These are phyloP conservation scores for Prunella fulvescens DNA, from an alignment of 2,113 vertebrate genomes.

Conservation along the genomic window DNA sequence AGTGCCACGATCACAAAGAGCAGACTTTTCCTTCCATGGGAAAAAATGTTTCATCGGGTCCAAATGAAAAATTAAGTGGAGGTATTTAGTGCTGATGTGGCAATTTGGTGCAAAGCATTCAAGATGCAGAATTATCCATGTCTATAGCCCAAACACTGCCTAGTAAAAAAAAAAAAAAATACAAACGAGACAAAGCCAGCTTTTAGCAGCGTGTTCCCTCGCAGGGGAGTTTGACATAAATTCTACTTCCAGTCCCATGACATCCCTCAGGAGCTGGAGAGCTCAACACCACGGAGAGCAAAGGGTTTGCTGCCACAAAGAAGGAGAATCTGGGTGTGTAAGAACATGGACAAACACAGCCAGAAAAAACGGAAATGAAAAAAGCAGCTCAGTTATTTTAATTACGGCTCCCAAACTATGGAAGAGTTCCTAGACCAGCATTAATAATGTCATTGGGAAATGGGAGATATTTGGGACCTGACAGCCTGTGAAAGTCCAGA, in stretches of 20 bases:
- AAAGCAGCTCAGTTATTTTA: not conserved
- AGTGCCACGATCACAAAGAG: constrained; percentile 79
- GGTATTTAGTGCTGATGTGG: constrained; percentile 77
- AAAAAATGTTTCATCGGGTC: constrained; percentile 80
- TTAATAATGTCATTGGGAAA: not conserved
- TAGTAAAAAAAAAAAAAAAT: not conserved
- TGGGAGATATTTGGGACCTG: not conserved
- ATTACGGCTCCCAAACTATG: not conserved
- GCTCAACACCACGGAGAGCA: accelerated
- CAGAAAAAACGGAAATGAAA: not conserved
- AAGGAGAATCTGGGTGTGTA: not conserved
- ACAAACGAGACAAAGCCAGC: constrained; percentile 9
- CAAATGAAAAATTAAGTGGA: constrained; percentile 72
- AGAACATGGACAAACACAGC: not conserved
- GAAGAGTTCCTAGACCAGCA: not conserved
- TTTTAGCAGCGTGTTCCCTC: constrained; percentile 33
- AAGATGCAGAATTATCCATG: constrained; percentile 36
- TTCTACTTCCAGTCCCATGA: not conserved
- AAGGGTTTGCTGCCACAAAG: not conserved
- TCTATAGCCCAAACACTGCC: constrained; percentile 37
- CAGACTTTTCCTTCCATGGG: constrained; percentile 83
- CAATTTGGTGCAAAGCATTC: constrained; percentile 61
- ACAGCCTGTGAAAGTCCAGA: not conserved
- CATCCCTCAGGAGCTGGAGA: not conserved
- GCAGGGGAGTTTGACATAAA: not conserved